Evolutionary conservation across 2,888 invertebrate species (phyloP).

Genomic region (Monoplex corrugatus): DNA sequence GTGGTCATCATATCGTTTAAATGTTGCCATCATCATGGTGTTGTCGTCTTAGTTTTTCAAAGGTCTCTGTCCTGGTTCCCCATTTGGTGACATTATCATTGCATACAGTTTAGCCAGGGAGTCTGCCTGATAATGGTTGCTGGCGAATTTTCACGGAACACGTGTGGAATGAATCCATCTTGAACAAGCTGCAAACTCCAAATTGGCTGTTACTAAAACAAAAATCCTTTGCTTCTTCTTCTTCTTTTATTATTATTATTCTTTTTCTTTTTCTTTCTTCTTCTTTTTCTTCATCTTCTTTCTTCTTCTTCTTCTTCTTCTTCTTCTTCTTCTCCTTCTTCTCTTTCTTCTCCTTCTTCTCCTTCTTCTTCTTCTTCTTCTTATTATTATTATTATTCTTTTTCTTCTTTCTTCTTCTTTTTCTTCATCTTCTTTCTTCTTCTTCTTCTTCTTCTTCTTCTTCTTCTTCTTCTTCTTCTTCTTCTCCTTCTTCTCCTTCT

Average conservation of each 20-base stretch:
- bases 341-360: not conserved
- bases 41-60: no score
- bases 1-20: no score
- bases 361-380: not conserved
- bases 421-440: not conserved
- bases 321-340: not conserved
- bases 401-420: not conserved
- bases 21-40: no score
- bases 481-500: not conserved
- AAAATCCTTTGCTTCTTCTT: not conserved
- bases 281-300: not conserved
- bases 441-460: not conserved
- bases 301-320: not conserved
- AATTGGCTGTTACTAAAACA: no score
- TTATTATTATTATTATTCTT: not conserved
- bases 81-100: no score
- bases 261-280: not conserved
- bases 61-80: no score
- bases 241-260: not conserved
- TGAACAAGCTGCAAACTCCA: no score
- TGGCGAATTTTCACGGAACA: no score
- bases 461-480: not conserved
- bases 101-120: no score
- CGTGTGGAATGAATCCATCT: no score
- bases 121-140: no score